A percentile compares a stretch with the other conserved stretches of the same genome.
Conservation (phyloP, 2,888 invertebrate species). For the Ormyrus labotus region DNA sequence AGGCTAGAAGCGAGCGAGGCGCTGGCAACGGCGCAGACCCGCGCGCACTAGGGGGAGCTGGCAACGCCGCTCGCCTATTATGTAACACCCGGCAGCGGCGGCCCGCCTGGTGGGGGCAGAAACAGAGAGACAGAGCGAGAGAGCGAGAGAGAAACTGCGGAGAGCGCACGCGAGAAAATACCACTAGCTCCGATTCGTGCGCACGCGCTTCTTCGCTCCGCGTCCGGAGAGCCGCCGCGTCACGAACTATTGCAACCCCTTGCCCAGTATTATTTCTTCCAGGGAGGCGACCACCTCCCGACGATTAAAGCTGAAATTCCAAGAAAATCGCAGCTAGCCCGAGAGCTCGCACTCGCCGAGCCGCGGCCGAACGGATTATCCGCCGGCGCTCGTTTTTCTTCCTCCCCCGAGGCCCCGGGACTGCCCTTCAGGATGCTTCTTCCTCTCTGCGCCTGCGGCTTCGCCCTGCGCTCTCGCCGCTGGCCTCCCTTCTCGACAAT, state of each 20-base stretch:
- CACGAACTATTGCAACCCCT: conserved; percentile 71
- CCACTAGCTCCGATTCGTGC: conserved; percentile 37
- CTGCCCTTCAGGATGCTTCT: background rate
- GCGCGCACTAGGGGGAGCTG: conserved; percentile 56
- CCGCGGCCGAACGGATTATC: no score
- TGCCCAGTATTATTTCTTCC: conserved; percentile 62
- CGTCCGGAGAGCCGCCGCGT: conserved; percentile 61
- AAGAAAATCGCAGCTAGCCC: conserved; percentile 49
- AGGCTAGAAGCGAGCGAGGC: conserved; percentile 8
- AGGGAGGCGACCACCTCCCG: conserved; percentile 43
- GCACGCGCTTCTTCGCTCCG: conserved; percentile 15
- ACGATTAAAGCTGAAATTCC: conserved; percentile 61
- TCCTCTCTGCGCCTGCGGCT: background rate
- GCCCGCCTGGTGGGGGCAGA: conserved; percentile 57
- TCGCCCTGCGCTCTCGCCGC: no score
- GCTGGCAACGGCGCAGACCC: conserved; percentile 60
- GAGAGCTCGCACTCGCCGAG: no score
- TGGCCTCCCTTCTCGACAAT: background rate
- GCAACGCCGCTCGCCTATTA: conserved; percentile 72
- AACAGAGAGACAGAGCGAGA: conserved; percentile 15
- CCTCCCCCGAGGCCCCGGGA: background rate
- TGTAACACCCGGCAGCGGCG: conserved; percentile 74
- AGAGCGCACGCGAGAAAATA: background rate
- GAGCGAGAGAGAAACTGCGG: no score
- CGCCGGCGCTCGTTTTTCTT: background rate